Evolutionary conservation across 2,888 invertebrate species (phyloP), one percentile per base, ranked within the genome.

Genomic region (Sesamia inferens): DNA sequence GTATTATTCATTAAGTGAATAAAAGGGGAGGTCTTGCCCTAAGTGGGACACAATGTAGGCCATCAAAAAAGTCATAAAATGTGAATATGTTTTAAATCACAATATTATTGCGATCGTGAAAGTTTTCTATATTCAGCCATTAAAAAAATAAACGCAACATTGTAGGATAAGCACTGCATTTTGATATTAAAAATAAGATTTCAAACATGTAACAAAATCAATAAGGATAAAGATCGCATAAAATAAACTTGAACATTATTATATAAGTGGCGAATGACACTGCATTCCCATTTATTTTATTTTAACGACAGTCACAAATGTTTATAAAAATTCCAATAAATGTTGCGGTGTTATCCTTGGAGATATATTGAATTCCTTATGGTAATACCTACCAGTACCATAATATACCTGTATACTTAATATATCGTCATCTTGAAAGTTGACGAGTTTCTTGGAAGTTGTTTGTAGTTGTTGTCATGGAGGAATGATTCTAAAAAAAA

Each of bases 241-340:
- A 16, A 14, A 42, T 22, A 4, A 31, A 48, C 79, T 74, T 48
- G 42, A 69, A 44, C 54, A 22, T 67, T 48, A 78, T 54, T 61
- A 72, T 10, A 13, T 13, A 58, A 16, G 55, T 19, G 39, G 48
- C 5, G 39, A n/a, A 59, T 24, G n/a, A n/a, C 48, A 31, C 31
- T 5, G 39, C 22, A 48, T 64, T 64, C 24, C n/a, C 68, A 47
- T 75, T 68, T 62, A 71, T 68, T 80, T 80, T 66, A 69, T 63
- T 71, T 59, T 5, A 66, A 63, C 19, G 62, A 64, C 39, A 13
- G 14, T 57, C 22, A 39, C 44, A 62, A n/a, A 51, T 39, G 22
- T 22, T 24, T 44, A 48, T 13, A 42, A 59, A 59, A 42, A 59
- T 0, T 47, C 3, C 48, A 66, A 70, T 70, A 51, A 39, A 70